phyloP scores from a whole-genome alignment of 1,140 invertebrate genomes.

The Centruroides sculpturatus region DNA sequence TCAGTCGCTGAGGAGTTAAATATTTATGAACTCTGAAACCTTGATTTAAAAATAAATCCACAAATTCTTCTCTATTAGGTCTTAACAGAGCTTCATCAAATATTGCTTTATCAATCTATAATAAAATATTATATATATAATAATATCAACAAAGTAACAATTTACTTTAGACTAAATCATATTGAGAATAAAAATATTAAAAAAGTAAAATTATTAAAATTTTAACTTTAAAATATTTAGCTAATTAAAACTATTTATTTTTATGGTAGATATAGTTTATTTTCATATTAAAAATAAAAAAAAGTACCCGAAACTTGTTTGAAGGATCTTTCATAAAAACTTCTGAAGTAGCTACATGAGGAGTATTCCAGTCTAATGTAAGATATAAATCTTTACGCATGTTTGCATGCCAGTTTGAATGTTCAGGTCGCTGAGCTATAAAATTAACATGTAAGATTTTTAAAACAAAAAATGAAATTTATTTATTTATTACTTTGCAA shows the following conservation, averaged over 20 bases:
- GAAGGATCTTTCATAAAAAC: constrained; percentile 29
- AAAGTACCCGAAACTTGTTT: constrained; percentile 24
- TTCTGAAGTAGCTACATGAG: constrained; percentile 29
- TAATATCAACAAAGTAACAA: too few species aligned
- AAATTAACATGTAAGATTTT: not conserved
- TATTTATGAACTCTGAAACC: constrained; percentile 31
- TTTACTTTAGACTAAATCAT: too few species aligned
- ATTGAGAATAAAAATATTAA: too few species aligned
- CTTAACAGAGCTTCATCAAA: constrained; percentile 31
- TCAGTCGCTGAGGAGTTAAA: constrained; percentile 25
- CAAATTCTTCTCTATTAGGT: constrained; percentile 31
- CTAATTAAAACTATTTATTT: too few species aligned
- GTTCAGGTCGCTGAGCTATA: constrained; percentile 14
- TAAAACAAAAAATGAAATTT: too few species aligned
- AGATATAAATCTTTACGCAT: constrained; percentile 29
- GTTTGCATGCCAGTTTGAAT: constrained; percentile 15
- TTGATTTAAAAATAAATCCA: constrained; percentile 31
- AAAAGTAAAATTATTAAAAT: too few species aligned
- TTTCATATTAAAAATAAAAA: too few species aligned
- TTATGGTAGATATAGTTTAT: too few species aligned
- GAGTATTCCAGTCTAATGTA: constrained; percentile 34
- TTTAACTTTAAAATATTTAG: too few species aligned
- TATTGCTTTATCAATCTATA: constrained; percentile 29
- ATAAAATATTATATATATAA: too few species aligned
- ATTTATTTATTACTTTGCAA: too few species aligned